A percentile compares a stretch with the other conserved stretches of the same genome.
These are phyloP conservation scores for Channa argus DNA, from an alignment of 2,113 vertebrate genomes.

Conservation along the genomic window DNA sequence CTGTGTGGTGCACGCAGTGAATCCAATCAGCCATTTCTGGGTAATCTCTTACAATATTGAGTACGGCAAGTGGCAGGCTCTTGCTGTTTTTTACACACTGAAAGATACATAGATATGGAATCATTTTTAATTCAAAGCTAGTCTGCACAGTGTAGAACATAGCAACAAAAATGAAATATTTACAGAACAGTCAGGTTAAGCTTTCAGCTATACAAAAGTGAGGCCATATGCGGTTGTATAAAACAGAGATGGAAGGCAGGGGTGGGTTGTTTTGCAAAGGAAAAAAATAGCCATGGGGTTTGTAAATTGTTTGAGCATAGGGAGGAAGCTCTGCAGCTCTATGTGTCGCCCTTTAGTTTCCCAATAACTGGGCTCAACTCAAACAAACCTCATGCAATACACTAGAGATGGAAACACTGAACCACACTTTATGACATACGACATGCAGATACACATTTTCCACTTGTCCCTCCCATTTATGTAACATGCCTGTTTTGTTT, in stretches of 20 bases:
- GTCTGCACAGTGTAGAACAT: not conserved
- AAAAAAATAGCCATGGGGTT: not conserved
- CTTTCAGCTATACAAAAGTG: not conserved
- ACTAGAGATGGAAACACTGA: constrained; percentile 38
- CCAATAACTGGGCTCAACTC: not conserved
- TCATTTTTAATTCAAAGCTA: not conserved
- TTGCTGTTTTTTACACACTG: constrained; percentile 81
- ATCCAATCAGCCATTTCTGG: constrained; percentile 83
- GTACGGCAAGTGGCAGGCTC: constrained; percentile 55
- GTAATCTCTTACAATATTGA: constrained; percentile 76
- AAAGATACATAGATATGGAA: constrained; percentile 24
- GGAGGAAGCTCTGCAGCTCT: not conserved
- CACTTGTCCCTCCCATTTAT: constrained; percentile 18
- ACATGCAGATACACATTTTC: constrained; percentile 19
- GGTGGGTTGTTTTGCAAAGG: not conserved
- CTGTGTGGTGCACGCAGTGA: constrained; percentile 58
- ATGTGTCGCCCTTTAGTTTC: not conserved
- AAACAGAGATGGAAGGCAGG: not conserved
- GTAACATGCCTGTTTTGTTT: not conserved
- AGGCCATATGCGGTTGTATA: not conserved
- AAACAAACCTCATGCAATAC: not conserved
- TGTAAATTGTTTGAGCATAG: not conserved
- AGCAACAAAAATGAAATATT: not conserved
- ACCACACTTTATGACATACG: not conserved
- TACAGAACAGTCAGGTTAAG: not conserved